phyloP scores from a whole-genome alignment of 2,113 vertebrate genomes.

The Pleuronectes platessa region DNA sequence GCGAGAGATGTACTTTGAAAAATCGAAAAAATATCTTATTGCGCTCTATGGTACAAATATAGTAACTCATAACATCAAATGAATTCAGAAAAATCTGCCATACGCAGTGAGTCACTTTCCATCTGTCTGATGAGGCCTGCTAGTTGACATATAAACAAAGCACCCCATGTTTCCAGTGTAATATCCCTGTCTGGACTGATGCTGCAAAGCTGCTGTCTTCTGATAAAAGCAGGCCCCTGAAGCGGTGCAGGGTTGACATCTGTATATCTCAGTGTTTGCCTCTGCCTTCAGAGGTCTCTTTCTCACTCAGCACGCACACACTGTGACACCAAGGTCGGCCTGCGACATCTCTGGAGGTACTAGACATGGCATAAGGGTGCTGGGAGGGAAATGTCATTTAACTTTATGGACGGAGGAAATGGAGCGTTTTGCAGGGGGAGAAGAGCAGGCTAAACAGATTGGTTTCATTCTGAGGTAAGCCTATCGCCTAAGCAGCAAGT shows the following conservation, averaged over 20 bases:
- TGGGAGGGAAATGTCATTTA: constrained; percentile 80
- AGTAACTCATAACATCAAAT: constrained; percentile 59
- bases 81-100: not conserved
- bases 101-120: constrained; percentile 34
- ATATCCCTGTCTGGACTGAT: constrained; percentile 45
- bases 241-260: constrained; percentile 47
- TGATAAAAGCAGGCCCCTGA: constrained; percentile 41
- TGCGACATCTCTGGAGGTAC: constrained; percentile 68
- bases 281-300: constrained; percentile 62
- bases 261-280: constrained; percentile 67
- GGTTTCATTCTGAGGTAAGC: constrained; percentile 83
- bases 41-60: constrained; percentile 59
- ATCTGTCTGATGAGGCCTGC: constrained; percentile 53
- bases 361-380: constrained; percentile 66
- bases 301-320: constrained; percentile 62
- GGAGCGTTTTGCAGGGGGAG: constrained; percentile 74
- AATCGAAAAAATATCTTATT: constrained; percentile 21
- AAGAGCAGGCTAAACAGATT: constrained; percentile 81
- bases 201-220: constrained; percentile 49
- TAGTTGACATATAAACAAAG: constrained; percentile 49
- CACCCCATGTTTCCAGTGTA: constrained; percentile 41
- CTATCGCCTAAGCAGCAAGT: constrained; percentile 70
- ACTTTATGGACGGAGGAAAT: constrained; percentile 79
- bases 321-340: constrained; percentile 70
- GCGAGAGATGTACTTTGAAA: constrained; percentile 59